Percentiles rank a stretch among this genome's conserved stretches.
These are phyloP conservation scores for Hirundo rustica DNA, from an alignment of 2,797 vertebrate genomes.

Conservation along the genomic window DNA sequence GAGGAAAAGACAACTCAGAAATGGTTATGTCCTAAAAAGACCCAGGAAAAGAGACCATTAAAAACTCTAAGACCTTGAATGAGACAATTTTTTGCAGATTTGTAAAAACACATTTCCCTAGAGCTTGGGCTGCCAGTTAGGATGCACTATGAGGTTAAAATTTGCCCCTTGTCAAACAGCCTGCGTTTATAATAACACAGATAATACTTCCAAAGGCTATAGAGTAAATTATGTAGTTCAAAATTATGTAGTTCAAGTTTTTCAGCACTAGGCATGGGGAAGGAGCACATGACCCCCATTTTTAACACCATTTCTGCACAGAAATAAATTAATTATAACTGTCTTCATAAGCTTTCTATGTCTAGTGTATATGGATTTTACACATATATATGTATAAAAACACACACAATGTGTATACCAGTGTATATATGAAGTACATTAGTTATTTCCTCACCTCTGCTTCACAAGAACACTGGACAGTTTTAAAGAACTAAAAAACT, in stretches of 20 bases:
- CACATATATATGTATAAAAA: not conserved
- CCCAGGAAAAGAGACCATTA: not conserved
- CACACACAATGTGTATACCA: not conserved
- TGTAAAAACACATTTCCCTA: not conserved
- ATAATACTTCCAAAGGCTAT: not conserved
- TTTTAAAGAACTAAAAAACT: not conserved
- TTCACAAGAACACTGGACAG: not conserved
- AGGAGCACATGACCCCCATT: not conserved
- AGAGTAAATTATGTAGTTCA: not conserved
- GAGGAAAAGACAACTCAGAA: constrained; percentile 75
- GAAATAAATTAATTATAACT: not conserved
- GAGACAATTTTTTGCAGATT: not conserved
- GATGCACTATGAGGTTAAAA: not conserved
- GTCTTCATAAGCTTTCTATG: not conserved
- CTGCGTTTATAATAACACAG: not conserved
- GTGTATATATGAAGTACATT: not conserved
- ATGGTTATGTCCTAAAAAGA: constrained; percentile 59
- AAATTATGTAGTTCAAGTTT: not conserved
- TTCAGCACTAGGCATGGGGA: not conserved
- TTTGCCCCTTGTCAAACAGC: not conserved
- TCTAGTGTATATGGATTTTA: not conserved
- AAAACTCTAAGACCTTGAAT: not conserved
- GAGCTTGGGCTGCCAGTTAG: not conserved
- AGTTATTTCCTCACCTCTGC: not conserved
- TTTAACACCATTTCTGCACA: not conserved